Evolutionary conservation across 2,888 invertebrate genomes (phyloP).

Genomic region (Oscheius myriophilus): DNA sequence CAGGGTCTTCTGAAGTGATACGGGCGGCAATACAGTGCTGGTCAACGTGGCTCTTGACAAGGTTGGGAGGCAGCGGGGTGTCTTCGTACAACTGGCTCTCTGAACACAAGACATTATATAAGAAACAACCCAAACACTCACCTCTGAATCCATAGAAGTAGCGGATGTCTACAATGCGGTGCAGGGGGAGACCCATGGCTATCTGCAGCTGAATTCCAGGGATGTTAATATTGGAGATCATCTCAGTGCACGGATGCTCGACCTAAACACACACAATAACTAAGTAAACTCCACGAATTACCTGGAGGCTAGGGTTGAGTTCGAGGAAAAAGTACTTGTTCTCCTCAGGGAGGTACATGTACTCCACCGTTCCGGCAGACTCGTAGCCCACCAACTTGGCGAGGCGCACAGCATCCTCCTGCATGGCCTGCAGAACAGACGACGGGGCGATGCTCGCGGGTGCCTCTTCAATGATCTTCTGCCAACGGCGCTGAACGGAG

Average conservation of each 20-base stretch:
- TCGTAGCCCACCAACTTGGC: constrained; percentile 99
- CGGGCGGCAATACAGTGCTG: constrained; percentile 98
- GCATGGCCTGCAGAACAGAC: constrained; percentile 94
- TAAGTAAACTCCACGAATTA: constrained; percentile 27
- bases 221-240: constrained; percentile 97
- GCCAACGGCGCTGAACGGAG: constrained; percentile 96
- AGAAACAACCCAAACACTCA: background rate
- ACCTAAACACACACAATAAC: constrained; percentile 75
- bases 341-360: constrained; percentile 83
- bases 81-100: constrained; percentile 16
- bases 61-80: constrained; percentile 56
- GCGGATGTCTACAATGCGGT: constrained; percentile 94
- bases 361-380: constrained; percentile 97
- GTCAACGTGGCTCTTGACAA: constrained; percentile 68
- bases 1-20: constrained; percentile 84
- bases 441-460: constrained; percentile 91
- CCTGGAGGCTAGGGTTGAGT: constrained; percentile 92
- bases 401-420: constrained; percentile 91
- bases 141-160: constrained; percentile 81
- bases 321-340: constrained; percentile 94
- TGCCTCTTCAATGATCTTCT: constrained; percentile 99
- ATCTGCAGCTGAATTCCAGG: constrained; percentile 97
- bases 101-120: constrained; percentile 5
- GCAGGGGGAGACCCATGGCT: constrained; percentile 95
- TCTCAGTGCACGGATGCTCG: constrained; percentile 99